Conservation (phyloP, 2,797 vertebrate genomes). For the Karalla daura region DNA sequence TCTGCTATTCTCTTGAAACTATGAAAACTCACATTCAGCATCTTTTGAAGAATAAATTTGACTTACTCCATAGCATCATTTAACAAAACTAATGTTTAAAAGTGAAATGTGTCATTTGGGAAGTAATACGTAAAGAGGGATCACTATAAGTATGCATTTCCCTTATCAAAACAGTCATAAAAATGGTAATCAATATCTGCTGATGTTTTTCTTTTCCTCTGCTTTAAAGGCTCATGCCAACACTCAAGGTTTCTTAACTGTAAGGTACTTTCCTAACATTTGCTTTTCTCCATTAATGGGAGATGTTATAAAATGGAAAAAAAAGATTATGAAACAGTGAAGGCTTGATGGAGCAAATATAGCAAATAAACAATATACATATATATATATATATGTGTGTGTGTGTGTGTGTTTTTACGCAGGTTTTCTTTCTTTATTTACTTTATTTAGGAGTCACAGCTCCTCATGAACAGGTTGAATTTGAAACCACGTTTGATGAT, state of each 20-base stretch:
- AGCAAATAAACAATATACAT: too few species aligned
- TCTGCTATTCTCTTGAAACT: background rate
- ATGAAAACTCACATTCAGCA: background rate
- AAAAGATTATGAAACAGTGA: background rate
- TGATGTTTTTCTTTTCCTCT: background rate
- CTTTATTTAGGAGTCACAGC: conserved; percentile 18
- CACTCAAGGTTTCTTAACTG: too few species aligned
- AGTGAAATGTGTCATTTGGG: background rate
- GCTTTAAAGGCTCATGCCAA: too few species aligned
- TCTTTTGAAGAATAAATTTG: background rate
- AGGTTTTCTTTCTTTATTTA: background rate
- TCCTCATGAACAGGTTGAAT: conserved; percentile 10
- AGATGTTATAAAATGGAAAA: background rate
- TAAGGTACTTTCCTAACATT: too few species aligned
- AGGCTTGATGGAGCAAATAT: too few species aligned
- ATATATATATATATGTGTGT: too few species aligned
- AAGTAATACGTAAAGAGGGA: background rate
- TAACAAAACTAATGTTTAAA: background rate
- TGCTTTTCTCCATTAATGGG: background rate
- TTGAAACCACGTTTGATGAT: conserved; percentile 10
- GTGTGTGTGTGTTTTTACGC: too few species aligned
- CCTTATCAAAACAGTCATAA: background rate
- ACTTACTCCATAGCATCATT: background rate
- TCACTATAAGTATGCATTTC: background rate
- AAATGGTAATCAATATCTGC: background rate